A percentile compares a stretch with the other conserved stretches of the same genome.
These are phyloP conservation scores for Diadophis punctatus DNA, from an alignment of 2,113 vertebrate species.

Conservation along the genomic window DNA sequence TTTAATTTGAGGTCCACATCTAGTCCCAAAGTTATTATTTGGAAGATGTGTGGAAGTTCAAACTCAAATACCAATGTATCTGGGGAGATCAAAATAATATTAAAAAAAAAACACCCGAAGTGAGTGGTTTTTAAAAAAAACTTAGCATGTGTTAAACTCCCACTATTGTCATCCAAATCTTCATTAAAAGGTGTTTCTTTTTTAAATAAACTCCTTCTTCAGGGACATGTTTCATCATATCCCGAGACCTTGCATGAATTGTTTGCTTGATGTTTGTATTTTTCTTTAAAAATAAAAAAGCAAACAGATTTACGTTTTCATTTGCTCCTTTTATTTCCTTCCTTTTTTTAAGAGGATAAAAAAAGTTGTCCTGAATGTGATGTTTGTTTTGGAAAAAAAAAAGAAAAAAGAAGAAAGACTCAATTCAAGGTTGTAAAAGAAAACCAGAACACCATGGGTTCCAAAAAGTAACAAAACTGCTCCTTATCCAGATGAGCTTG, in stretches of 20 bases:
- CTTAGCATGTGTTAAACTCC: not conserved
- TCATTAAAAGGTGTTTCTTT: not conserved
- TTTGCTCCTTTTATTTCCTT: constrained; percentile 14
- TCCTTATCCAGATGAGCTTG: not conserved
- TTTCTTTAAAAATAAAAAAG: not conserved
- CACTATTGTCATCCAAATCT: not conserved
- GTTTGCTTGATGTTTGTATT: not conserved
- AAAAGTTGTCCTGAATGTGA: constrained; percentile 32
- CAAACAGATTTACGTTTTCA: not conserved
- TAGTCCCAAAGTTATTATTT: no score
- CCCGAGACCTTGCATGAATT: not conserved
- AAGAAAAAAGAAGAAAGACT: constrained; percentile 47
- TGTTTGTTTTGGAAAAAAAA: constrained; percentile 59
- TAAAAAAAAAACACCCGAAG: not conserved
- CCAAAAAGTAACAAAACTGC: constrained; percentile 53
- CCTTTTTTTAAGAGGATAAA: constrained; percentile 16
- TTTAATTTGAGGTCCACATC: no score
- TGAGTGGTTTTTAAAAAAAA: not conserved
- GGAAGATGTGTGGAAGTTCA: no score
- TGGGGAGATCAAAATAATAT: not conserved
- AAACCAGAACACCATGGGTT: constrained; percentile 33
- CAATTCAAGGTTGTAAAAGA: constrained; percentile 28
- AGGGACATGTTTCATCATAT: not conserved
- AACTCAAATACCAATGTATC: not conserved
- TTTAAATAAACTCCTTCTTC: not conserved